Conservation (phyloP, 2,113 vertebrate species). For the Myotis brandtii region DNA sequence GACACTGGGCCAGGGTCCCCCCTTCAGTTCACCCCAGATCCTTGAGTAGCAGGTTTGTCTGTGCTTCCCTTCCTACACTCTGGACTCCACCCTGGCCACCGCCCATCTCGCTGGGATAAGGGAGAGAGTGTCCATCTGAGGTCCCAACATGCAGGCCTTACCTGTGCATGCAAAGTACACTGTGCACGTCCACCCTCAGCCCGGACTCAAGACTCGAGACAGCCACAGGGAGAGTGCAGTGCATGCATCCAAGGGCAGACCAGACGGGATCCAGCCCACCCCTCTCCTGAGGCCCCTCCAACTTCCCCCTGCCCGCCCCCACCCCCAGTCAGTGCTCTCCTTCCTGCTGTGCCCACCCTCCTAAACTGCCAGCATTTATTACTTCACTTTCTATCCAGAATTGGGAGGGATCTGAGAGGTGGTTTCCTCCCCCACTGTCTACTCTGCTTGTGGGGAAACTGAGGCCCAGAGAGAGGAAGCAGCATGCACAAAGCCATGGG, state of each 20-base stretch:
- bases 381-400: background rate
- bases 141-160: background rate
- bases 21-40: background rate
- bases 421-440: background rate
- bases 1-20: background rate
- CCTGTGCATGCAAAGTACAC: background rate
- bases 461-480: background rate
- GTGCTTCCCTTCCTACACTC: rapidly evolving
- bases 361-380: background rate
- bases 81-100: background rate
- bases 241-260: rapidly evolving
- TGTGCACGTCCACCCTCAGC: background rate
- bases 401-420: background rate
- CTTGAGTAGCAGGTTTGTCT: background rate
- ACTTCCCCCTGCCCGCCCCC: rapidly evolving
- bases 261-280: rapidly evolving
- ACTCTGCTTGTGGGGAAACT: background rate
- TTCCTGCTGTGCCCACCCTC: too few species aligned
- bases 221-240: background rate
- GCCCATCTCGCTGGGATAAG: background rate
- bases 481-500: background rate
- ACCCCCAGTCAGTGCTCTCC: background rate
- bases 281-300: background rate
- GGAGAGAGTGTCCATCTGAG: background rate
- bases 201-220: background rate